These are phyloP conservation scores for Synanthedon andrenaeformis DNA, from an alignment of 2,888 invertebrate genomes.

Conservation along the genomic window DNA sequence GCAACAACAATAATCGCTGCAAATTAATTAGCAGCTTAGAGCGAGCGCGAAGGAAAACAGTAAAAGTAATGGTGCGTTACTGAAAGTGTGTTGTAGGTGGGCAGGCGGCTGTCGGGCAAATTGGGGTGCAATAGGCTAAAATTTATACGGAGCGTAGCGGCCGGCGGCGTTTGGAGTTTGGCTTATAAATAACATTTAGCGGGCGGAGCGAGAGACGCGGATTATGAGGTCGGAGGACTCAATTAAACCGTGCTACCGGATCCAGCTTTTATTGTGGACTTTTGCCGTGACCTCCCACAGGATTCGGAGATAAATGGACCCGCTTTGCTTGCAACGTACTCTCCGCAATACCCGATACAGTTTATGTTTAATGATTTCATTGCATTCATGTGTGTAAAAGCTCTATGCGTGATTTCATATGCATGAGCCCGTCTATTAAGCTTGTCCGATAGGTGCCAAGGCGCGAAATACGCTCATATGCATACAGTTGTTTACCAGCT, in stretches of 20 bases:
- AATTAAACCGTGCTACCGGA: conserved; percentile 66
- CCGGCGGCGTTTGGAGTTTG: conserved; percentile 41
- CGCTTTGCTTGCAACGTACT: conserved; percentile 45
- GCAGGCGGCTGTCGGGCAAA: conserved; percentile 12
- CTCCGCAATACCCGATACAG: conserved; percentile 32
- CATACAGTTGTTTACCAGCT: neutral
- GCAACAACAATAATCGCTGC: conserved; percentile 56
- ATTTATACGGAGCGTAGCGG: conserved; percentile 37
- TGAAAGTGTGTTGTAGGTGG: conserved; percentile 21
- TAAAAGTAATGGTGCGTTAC: conserved; percentile 33
- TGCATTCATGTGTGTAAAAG: conserved; percentile 11
- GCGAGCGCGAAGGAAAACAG: conserved; percentile 49
- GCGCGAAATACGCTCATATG: neutral
- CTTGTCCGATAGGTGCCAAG: neutral
- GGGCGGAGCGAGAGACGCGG: conserved; percentile 51
- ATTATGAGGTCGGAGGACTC: conserved; percentile 69
- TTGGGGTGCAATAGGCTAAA: conserved; percentile 45
- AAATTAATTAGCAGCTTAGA: conserved; percentile 55
- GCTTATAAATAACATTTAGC: conserved; percentile 67
- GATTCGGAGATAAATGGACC: conserved; percentile 60
- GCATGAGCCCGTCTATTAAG: neutral
- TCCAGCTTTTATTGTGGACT: conserved; percentile 65
- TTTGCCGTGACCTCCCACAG: conserved; percentile 60
- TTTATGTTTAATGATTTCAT: conserved; percentile 38
- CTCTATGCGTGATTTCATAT: conserved; percentile 2